These are phyloP conservation scores for Xiphorhynchus erythropygius DNA, from an alignment of 2,797 vertebrate species.

Conservation along the genomic window DNA sequence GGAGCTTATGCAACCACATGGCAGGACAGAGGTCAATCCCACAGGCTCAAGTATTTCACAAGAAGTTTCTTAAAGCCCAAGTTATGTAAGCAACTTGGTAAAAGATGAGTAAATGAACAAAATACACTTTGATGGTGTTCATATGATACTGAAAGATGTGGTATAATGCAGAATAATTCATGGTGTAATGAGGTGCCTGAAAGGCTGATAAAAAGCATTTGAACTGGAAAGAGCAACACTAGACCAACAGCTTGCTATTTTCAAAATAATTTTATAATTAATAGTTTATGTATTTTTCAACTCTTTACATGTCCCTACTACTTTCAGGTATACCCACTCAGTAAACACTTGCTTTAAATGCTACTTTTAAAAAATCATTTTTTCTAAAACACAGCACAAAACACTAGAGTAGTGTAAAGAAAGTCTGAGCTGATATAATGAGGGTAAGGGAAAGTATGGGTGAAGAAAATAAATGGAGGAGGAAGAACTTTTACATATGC, in stretches of 20 bases:
- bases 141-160: not conserved
- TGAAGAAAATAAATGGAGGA: not conserved
- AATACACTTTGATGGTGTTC: not conserved
- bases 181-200: not conserved
- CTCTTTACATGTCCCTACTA: not conserved
- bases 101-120: not conserved
- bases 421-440: not conserved
- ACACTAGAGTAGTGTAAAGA: not conserved
- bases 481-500: not conserved
- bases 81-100: not conserved
- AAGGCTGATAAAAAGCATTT: not conserved
- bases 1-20: not conserved
- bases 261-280: not conserved
- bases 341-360: not conserved
- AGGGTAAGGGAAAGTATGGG: not conserved
- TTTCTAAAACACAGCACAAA: not conserved
- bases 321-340: not conserved
- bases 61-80: not conserved
- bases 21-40: not conserved
- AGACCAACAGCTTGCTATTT: not conserved
- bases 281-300: not conserved
- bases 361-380: rapidly evolving
- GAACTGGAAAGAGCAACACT: not conserved
- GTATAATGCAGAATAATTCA: not conserved
- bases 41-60: not conserved